These are phyloP conservation scores for Clupea harengus DNA, from an alignment of 2,113 vertebrate genomes.

Conservation along the genomic window DNA sequence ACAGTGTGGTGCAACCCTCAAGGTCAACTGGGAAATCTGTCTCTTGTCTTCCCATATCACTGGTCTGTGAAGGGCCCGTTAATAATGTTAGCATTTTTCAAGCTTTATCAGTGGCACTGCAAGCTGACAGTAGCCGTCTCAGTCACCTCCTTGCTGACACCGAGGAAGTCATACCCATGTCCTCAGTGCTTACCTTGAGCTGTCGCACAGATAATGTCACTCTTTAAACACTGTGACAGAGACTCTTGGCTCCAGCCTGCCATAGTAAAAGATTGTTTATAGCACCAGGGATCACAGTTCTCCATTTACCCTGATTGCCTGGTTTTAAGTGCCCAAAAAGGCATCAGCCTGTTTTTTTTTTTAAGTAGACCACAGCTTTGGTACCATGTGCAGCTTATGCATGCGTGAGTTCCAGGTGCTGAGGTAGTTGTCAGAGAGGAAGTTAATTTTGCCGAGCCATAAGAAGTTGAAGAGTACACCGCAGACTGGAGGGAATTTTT, in stretches of 20 bases:
- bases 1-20: background rate
- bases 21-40: background rate
- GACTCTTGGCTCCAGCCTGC: background rate
- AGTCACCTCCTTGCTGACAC: background rate
- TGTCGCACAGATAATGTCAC: conserved; percentile 3
- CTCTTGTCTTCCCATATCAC: background rate
- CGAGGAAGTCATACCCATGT: background rate
- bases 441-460: background rate
- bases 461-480: background rate
- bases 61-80: conserved; percentile 2
- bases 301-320: conserved; percentile 11
- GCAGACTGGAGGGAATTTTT: background rate
- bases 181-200: conserved; percentile 1
- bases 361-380: background rate
- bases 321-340: background rate
- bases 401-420: background rate
- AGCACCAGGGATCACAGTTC: background rate
- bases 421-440: background rate
- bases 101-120: background rate
- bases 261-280: conserved; percentile 18
- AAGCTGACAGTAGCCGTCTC: background rate
- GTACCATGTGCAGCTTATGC: background rate
- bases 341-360: background rate
- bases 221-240: background rate
- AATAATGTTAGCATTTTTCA: background rate